Conservation (phyloP, 2,113 vertebrate species). For the Scomber japonicus region DNA sequence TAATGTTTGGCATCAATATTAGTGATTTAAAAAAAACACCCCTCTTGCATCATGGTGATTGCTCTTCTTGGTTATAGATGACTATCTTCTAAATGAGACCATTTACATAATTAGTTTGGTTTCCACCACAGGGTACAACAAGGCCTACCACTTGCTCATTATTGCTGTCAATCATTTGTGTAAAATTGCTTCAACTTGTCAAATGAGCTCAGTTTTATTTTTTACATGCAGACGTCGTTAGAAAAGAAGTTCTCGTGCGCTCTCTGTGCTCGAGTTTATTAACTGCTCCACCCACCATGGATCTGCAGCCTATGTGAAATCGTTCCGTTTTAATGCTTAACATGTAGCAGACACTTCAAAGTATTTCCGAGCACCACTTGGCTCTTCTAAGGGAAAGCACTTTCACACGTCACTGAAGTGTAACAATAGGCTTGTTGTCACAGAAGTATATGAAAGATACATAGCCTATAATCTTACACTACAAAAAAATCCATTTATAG, state of each 20-base stretch:
- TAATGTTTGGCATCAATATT: constrained; percentile 46
- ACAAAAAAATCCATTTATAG: neutral
- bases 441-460: neutral
- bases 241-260: neutral
- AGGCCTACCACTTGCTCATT: constrained; percentile 37
- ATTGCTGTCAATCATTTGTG: constrained; percentile 44
- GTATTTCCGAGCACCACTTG: neutral
- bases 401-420: constrained; percentile 2
- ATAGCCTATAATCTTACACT: neutral
- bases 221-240: neutral
- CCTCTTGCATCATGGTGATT: constrained; percentile 33
- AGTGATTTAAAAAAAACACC: constrained; percentile 6
- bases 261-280: neutral
- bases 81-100: constrained; percentile 50
- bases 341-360: neutral
- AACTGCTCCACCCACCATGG: neutral
- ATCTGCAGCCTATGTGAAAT: constrained; percentile 7
- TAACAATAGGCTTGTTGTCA: neutral
- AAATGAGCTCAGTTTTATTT: constrained; percentile 16
- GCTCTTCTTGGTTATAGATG: constrained; percentile 51
- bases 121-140: constrained; percentile 30
- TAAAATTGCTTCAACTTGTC: constrained; percentile 35
- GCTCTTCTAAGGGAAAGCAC: constrained; percentile 4
- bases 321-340: neutral
- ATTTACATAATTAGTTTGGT: constrained; percentile 65